A percentile compares a stretch with the other conserved stretches of the same genome.
Conservation (phyloP, 2,113 vertebrate species). For the Ctenomys sociabilis region DNA sequence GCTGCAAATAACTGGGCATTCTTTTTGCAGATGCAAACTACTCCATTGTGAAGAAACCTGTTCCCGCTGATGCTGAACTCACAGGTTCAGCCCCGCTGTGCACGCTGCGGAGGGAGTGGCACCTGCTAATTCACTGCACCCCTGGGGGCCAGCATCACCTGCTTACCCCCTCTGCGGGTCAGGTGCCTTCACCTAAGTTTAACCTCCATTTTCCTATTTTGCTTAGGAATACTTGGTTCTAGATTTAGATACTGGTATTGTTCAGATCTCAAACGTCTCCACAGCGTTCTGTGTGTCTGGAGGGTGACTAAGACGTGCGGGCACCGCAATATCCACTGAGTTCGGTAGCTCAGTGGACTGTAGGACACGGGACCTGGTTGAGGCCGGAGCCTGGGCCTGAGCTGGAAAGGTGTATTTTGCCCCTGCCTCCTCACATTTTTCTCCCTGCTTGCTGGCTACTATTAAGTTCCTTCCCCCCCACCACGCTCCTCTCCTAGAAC, state of each 20-base stretch:
- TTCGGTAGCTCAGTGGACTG: not conserved
- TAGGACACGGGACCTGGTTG: not conserved
- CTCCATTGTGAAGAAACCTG: not conserved
- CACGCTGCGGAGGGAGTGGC: not conserved
- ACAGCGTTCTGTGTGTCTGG: not conserved
- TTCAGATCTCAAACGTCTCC: not conserved
- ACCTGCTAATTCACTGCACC: not conserved
- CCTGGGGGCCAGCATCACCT: not conserved
- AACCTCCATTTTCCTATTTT: not conserved
- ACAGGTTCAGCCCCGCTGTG: not conserved
- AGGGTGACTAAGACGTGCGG: too few species aligned
- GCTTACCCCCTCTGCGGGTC: not conserved
- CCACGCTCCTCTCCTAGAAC: not conserved
- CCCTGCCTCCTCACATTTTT: not conserved
- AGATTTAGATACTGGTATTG: not conserved
- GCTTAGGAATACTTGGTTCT: constrained; percentile 45
- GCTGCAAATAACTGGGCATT: not conserved
- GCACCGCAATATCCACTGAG: not conserved
- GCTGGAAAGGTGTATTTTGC: not conserved
- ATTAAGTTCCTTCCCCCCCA: not conserved
- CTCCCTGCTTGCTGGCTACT: not conserved
- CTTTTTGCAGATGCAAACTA: not conserved
- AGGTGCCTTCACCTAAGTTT: not conserved
- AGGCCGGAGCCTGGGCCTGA: not conserved
- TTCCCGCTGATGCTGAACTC: not conserved